Conservation (phyloP, 2,888 invertebrate genomes). For the Thymelicus sylvestris region DNA sequence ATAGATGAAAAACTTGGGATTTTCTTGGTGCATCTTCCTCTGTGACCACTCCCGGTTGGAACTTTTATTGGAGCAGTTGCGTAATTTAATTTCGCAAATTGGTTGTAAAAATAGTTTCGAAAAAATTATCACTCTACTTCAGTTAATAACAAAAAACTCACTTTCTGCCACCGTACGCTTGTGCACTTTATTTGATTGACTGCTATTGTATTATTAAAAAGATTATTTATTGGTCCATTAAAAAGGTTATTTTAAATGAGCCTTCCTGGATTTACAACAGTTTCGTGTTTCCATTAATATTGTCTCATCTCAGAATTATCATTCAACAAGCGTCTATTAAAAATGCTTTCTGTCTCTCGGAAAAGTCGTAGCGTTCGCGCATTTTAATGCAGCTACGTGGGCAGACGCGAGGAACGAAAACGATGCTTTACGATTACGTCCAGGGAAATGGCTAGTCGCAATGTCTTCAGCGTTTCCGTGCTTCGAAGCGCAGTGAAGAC, state of each 20-base stretch:
- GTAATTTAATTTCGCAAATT: too few relatives aligned
- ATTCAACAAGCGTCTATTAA: slow-evolving; percentile 32
- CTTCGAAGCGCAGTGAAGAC: neutral
- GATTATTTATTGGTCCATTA: neutral
- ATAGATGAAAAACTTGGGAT: too few relatives aligned
- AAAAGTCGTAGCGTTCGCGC: slow-evolving; percentile 20
- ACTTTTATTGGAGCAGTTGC: too few relatives aligned
- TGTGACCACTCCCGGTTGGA: too few relatives aligned
- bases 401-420: neutral
- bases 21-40: too few relatives aligned
- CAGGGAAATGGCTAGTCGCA: too few relatives aligned
- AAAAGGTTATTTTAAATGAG: slow-evolving; percentile 3
- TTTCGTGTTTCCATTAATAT: slow-evolving; percentile 28
- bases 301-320: slow-evolving; percentile 31
- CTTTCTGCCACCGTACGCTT: too few relatives aligned
- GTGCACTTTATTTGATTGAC: too few relatives aligned
- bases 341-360: slow-evolving; percentile 32
- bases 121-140: too few relatives aligned
- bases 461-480: neutral
- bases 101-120: too few relatives aligned
- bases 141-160: too few relatives aligned
- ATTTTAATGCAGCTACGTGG: slow-evolving; percentile 16
- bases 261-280: slow-evolving; percentile 14
- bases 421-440: neutral
- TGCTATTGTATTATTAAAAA: too few relatives aligned